Evolutionary conservation across 2,888 invertebrate genomes (phyloP).

Genomic region (Hyppa rectilinea): DNA sequence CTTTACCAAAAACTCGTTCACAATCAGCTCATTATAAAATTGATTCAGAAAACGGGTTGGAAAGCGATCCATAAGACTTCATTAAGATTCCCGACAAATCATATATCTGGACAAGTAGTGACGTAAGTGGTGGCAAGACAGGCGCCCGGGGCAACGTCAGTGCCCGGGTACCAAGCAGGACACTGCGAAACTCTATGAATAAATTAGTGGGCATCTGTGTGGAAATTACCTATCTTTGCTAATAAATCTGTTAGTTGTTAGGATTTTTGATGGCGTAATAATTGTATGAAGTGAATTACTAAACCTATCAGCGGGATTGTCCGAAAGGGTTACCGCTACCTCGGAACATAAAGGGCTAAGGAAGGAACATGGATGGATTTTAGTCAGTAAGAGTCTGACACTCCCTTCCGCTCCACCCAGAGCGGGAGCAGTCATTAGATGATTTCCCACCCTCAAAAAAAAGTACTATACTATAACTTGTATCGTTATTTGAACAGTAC

Average conservation of each 20-base stretch:
- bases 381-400: no score
- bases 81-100: slow-evolving; percentile 80
- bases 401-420: no score
- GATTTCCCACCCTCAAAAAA: no score
- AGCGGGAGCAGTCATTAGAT: no score
- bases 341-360: no score
- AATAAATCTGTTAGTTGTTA: slow-evolving; percentile 63
- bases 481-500: no score
- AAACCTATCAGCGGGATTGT: no score
- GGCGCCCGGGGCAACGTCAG: slow-evolving; percentile 68
- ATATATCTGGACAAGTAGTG: slow-evolving; percentile 75
- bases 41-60: slow-evolving; percentile 55
- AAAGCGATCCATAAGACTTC: slow-evolving; percentile 67
- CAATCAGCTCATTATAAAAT: slow-evolving; percentile 56
- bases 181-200: slow-evolving; percentile 78
- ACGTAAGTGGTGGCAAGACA: slow-evolving; percentile 73
- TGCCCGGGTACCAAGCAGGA: slow-evolving; percentile 63
- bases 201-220: slow-evolving; percentile 74
- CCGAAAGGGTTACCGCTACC: no score
- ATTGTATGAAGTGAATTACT: no score
- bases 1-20: slow-evolving; percentile 51
- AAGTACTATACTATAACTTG: no score
- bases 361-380: no score
- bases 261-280: slow-evolving; percentile 55
- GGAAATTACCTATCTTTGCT: slow-evolving; percentile 72